These are phyloP conservation scores for Xenops minutus DNA, from an alignment of 2,797 vertebrate species.

Conservation along the genomic window DNA sequence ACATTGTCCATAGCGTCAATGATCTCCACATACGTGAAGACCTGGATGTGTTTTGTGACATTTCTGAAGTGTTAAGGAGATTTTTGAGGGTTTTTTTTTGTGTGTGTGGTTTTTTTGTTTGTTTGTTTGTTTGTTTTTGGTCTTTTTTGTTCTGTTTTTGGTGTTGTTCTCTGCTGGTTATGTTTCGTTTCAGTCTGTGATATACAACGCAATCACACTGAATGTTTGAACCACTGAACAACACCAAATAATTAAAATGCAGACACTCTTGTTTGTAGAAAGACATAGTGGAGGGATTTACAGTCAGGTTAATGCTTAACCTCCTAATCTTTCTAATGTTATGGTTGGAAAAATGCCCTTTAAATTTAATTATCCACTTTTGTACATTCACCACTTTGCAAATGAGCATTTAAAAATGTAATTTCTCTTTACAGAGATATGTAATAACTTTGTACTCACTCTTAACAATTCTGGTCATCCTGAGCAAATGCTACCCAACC, in stretches of 20 bases:
- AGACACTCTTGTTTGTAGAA: background rate
- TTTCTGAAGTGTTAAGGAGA: background rate
- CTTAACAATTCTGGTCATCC: background rate
- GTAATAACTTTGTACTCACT: background rate
- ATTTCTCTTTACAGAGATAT: background rate
- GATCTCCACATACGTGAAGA: background rate
- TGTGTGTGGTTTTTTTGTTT: background rate
- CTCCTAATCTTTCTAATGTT: background rate
- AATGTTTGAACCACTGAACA: background rate
- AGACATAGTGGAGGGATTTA: background rate
- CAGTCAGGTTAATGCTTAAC: slow-evolving; percentile 10
- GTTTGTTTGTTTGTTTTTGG: background rate
- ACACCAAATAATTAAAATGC: background rate
- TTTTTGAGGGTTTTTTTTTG: too few relatives aligned
- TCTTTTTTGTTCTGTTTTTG: background rate
- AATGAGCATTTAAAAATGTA: background rate
- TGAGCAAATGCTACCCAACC: background rate
- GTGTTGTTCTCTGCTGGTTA: too few relatives aligned
- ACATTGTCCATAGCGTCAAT: background rate
- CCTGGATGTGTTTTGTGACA: background rate
- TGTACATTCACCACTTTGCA: background rate
- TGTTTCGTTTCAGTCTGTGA: background rate
- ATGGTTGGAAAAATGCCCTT: background rate
- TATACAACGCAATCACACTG: background rate
- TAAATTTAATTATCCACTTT: slow-evolving; percentile 27